Evolutionary conservation across 2,797 vertebrate species (phyloP).

Genomic region (Crenichthys baileyi): DNA sequence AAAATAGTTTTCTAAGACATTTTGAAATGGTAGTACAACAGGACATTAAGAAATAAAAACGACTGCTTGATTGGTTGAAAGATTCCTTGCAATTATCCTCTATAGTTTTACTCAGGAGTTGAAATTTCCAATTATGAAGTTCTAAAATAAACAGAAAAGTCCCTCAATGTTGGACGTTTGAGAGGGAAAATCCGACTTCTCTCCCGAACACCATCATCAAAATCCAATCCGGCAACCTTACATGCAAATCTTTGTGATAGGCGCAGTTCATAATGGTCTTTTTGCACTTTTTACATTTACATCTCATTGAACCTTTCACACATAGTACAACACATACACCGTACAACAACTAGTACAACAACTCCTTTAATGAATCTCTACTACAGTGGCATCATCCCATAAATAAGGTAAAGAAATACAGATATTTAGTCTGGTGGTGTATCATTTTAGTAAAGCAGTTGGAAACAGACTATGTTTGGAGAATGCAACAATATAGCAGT

Average conservation of each 20-base stretch:
- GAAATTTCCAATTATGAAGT: background rate
- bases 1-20: background rate
- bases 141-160: background rate
- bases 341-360: background rate
- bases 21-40: background rate
- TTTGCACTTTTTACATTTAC: background rate
- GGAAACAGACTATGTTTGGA: too few species aligned
- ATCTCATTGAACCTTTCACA: background rate
- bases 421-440: too few species aligned
- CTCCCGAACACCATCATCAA: background rate
- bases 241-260: background rate
- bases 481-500: too few species aligned
- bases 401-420: too few species aligned
- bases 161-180: background rate
- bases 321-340: too few species aligned
- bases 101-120: background rate
- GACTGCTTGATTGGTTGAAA: background rate
- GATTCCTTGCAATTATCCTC: background rate
- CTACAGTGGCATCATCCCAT: too few species aligned
- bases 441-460: too few species aligned
- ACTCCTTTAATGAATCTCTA: background rate
- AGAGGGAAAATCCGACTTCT: background rate
- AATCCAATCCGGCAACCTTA: background rate
- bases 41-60: background rate
- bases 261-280: background rate